phyloP scores from a whole-genome alignment of 23 tunicate species.

The Halocynthia aurantium region DNA sequence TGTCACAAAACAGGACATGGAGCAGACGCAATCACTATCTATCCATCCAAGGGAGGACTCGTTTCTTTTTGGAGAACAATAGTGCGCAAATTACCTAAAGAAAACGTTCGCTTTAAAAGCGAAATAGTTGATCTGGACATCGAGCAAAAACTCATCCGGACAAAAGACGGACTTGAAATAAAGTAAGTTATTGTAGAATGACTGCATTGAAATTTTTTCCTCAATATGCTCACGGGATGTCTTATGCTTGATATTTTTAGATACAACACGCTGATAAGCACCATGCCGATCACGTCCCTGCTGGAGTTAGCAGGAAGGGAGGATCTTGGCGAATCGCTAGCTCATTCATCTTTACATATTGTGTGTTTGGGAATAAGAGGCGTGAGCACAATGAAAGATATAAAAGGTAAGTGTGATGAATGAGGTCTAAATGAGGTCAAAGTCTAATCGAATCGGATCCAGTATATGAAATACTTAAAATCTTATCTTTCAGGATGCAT shows the following conservation, averaged over 20 bases:
- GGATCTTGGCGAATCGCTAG: slow-evolving; percentile 36
- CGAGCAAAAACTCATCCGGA: slow-evolving; percentile 57
- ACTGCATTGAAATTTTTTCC: not conserved
- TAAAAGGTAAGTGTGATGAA: slow-evolving; percentile 40
- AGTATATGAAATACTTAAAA: not conserved
- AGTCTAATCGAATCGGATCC: not conserved
- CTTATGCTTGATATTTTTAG: slow-evolving; percentile 20
- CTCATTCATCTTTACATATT: slow-evolving; percentile 56
- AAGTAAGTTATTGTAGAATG: slow-evolving; percentile 19
- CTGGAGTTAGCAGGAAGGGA: slow-evolving; percentile 63
- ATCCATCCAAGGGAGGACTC: slow-evolving; percentile 83
- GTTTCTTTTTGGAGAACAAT: slow-evolving; percentile 70
- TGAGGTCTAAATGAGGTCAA: not conserved
- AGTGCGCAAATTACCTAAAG: slow-evolving; percentile 45
- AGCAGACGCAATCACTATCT: slow-evolving; percentile 14
- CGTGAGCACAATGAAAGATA: slow-evolving; percentile 29
- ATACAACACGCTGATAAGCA: slow-evolving; percentile 67
- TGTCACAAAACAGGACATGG: too few species aligned
- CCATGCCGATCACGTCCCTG: slow-evolving; percentile 75
- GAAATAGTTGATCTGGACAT: slow-evolving; percentile 73
- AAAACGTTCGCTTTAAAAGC: slow-evolving; percentile 70
- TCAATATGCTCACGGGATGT: not conserved
- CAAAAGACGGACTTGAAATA: slow-evolving; percentile 81
- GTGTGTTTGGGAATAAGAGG: slow-evolving; percentile 96
- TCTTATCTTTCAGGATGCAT: slow-evolving; percentile 61